Evolutionary conservation across 2,888 invertebrate species (phyloP), one percentile per base, ranked within the genome.

Genomic region (Sinotaia quadrata): DNA sequence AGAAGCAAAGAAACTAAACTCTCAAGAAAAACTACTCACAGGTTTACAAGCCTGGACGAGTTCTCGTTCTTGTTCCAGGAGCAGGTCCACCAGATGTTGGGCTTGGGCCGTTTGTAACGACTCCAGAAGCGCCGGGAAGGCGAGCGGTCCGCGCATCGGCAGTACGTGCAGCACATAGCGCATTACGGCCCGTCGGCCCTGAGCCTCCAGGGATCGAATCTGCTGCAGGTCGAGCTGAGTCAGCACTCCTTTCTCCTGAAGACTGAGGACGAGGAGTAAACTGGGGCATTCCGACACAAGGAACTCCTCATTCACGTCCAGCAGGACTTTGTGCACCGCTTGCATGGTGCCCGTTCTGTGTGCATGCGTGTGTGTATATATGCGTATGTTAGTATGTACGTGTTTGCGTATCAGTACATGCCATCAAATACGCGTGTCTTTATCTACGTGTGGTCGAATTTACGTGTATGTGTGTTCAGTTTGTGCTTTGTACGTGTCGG

Each of bases 141-240:
- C 69, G 34, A 29, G 36, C n/a, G 67, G 54, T 21, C 72, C 72
- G 52, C 72, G 37, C 15, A 58, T 49, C 2, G 72, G 72, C 51
- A 73, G 51, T 63, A 73, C 72, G 41, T 63, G 59, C 63, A 73
- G 41, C 31, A 73, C 52, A 33, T 69, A 73, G 37, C 72, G 62
- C 29, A 21, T 51, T 7, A 72, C 57, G 18, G 72, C 72, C 0
- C 67, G 56, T 31, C 63, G n/a, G 5, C 72, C 72, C 33, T 69
- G 69, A n/a, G 67, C 60, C 33, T 69, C 47, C 2, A 72, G 65
- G 27, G 60, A 63, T 33, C 57, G 52, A 33, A 72, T 37, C 63
- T 72, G 72, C 33, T 69, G 58, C 15, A 67, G 29, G 59, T 72
- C 72, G 31, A 63, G 63, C 49, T 47, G 49, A 18, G 52, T 69